A percentile compares a stretch with the other conserved stretches of the same genome.
Evolutionary conservation across 2,888 invertebrate genomes (phyloP).

Genomic region (Tetranychus truncatus): DNA sequence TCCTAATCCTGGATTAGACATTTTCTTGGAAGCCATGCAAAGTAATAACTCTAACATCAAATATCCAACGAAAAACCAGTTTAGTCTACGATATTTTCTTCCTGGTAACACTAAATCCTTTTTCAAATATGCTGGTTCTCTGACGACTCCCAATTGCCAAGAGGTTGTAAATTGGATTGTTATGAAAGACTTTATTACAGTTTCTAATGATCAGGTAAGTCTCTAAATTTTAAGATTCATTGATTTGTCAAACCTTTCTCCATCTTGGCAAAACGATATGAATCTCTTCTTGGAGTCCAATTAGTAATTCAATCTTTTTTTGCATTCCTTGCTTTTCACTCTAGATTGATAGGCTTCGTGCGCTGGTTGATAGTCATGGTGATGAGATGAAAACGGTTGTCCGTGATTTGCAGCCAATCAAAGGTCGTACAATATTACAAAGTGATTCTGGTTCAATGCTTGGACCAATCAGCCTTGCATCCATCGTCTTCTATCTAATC

Average conservation of each 20-base stretch:
- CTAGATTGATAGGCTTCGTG: neutral
- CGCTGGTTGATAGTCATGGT: neutral
- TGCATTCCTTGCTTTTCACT: neutral
- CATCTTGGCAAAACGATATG: too few relatives aligned
- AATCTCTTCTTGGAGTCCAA: neutral
- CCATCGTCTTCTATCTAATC: neutral
- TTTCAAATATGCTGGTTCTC: conserved; percentile 4
- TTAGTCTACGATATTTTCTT: neutral
- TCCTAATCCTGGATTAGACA: neutral
- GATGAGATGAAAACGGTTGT: neutral
- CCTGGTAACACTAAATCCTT: neutral
- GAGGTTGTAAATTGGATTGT: conserved; percentile 7
- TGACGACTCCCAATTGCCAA: conserved; percentile 3
- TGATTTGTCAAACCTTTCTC: too few relatives aligned
- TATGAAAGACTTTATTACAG: neutral
- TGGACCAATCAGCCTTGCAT: neutral
- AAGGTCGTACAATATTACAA: neutral
- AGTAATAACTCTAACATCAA: neutral
- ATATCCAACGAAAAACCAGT: neutral
- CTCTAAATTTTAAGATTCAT: neutral
- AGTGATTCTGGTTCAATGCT: neutral
- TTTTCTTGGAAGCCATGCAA: neutral
- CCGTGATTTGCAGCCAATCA: neutral
- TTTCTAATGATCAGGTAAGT: neutral
- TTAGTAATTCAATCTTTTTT: neutral